Evolutionary conservation across 1,140 invertebrate species (phyloP), one percentile per base, ranked within the genome.

Genomic region (Drosophila lacertosa): DNA sequence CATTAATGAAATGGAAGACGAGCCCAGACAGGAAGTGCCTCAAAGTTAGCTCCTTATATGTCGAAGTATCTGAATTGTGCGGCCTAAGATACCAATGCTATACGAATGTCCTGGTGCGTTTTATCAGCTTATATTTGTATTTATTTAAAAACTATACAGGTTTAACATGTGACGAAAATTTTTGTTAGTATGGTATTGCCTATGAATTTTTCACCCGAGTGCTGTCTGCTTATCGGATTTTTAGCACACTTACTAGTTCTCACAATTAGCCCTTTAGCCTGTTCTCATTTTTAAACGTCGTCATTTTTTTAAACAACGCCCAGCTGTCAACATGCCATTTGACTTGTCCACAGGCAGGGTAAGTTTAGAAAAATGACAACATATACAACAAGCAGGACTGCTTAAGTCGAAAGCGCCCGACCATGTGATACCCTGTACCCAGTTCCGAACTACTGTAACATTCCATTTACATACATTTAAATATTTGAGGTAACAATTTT

Each of bases 1-100:
- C 77, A 88, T 81, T 86, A 69, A 77, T 81, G 77, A 86, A 86
- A 86, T 62, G 77, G 68, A 77, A 86, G 81, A 86, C 60, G 64
- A 24, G 13, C 39, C 16, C 29, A 22, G 71, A 86, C 80, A 86
- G 81, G 81, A 86, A 86, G 74, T 65, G 57, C 35, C 7, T 44
- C 45, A 59, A 40, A 35, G 59, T 55, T 62, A 63, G 58, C 20
- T 29, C 45, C 11, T 20, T 22, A 29, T 40, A 33, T 81, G 67
- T 72, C 47, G 51, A 77, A 60, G 74, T 79, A 67, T 68, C 16
- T 42, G 24, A 44, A 66, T 81, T 79, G 74, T 60, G 33, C 77
- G 69, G 68, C 82, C 77, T 86, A 86, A 65, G 77, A 81, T 63
- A 54, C 45, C 47, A 18, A 42, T 33, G 24, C 37, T 9, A 18